Evolutionary conservation across 1,140 invertebrate species (phyloP), one percentile per base, ranked within the genome.

Genomic region (Sinella curviseta): DNA sequence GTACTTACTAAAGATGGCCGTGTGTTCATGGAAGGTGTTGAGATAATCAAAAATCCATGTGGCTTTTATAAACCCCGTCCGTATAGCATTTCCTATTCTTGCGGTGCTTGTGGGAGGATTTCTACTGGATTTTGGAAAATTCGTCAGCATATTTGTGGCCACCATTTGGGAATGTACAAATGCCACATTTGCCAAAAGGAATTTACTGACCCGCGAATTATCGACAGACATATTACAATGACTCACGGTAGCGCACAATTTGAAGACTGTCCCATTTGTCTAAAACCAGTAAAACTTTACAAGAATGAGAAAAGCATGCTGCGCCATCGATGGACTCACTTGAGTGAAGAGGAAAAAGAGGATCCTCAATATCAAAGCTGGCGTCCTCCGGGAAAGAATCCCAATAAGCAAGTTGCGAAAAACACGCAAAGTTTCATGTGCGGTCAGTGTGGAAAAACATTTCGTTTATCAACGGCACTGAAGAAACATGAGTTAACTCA

Each of bases 131-230:
- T 70, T 33, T 70, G 28, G 65, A 30, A 33, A 30, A 70, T 70
- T 12, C 65, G 31, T 4, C 26, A 70, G 31, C 65, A 70, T 70
- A 70, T 70, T 31, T 70, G 65, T 24, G 65, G 65, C 8, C 65
- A 70, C 31, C 65, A 70, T 33, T n/a, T 70, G 26, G 65, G 65
- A 30, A 31, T 70, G 65, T 70, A 70, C 31, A 70, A 70, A 33
- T 70, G 65, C 24, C 28, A 30, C 12, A 31, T 70, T 12, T 70
- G 65, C n/a, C 1, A 30, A 3, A 70, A 70, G 24, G 14, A 70
- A 8, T 70, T 31, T 33, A 2, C 28, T 30, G 65, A 70, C 26
- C 26, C n/a, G 30, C 8, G 31, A 33, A 8, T 14, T 1, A 30
- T 70, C 24, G 4, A 8, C 12, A 33, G 24, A n/a, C 55, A 60